Evolutionary conservation across 2,797 vertebrate genomes (phyloP).

Genomic region (Sternotherus odoratus): DNA sequence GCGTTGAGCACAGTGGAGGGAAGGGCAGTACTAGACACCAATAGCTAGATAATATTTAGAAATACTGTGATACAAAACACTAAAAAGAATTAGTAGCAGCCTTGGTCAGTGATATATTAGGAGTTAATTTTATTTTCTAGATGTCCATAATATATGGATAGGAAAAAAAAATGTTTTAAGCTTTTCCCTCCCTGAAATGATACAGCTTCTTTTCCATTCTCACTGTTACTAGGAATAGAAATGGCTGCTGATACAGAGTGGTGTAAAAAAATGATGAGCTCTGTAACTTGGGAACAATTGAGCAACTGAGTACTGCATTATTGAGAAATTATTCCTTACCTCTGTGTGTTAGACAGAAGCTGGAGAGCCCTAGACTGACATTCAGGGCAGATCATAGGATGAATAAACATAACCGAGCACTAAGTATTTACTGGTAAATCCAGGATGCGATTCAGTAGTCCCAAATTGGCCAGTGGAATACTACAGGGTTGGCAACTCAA

Average conservation of each 20-base stretch:
- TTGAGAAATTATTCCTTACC: slow-evolving; percentile 63
- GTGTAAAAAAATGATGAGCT: slow-evolving; percentile 34
- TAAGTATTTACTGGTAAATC: slow-evolving; percentile 10
- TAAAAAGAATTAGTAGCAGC: background rate
- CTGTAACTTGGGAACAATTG: slow-evolving; percentile 46
- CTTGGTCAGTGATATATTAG: background rate
- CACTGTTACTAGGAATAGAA: slow-evolving; percentile 41
- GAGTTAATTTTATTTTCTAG: slow-evolving; percentile 9
- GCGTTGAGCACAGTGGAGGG: background rate
- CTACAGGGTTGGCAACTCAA: background rate
- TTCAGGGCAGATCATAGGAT: slow-evolving; percentile 42
- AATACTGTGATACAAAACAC: background rate
- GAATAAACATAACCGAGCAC: slow-evolving; percentile 45
- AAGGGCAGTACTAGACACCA: background rate
- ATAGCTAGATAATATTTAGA: background rate
- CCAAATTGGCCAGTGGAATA: background rate
- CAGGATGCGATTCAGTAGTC: slow-evolving; percentile 2
- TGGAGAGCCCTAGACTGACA: slow-evolving; percentile 48
- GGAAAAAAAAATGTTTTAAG: too few species aligned
- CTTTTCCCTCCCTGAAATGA: slow-evolving; percentile 33
- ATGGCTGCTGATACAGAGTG: slow-evolving; percentile 55
- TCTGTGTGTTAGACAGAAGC: slow-evolving; percentile 59
- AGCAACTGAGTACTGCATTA: slow-evolving; percentile 59
- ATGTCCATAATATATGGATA: background rate
- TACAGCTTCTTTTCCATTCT: slow-evolving; percentile 28